Base-by-base conservation (phyloP, 2,888 invertebrate species). In the Ditylenchus weischeri region DNA sequence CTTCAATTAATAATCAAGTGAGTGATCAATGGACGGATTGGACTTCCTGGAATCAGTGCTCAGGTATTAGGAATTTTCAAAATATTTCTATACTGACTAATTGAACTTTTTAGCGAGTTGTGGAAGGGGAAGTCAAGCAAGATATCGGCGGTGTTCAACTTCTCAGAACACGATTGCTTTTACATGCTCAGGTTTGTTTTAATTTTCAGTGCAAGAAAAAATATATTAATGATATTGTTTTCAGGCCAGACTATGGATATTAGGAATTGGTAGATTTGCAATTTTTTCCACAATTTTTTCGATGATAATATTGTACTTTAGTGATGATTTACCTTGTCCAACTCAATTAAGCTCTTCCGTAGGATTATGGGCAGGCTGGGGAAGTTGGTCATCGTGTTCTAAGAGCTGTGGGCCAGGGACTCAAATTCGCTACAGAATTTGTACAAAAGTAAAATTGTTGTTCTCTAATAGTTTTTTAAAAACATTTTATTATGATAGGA, bases 221-320 rank as follows among this genome's bases (percentile, higher is more conserved):
- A 49, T 4, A 65, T n/a, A 62, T 47, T 62, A 15, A 29, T 29
- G 3, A 29, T 29, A 29, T 29, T 19, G 29, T 23, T 68, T 78
- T 38, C 68, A 78, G 79, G 80, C 19, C 76, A 78, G 67, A 79
- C 79, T 62, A 82, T 80, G 70, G 79, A 80, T 65, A 76, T 81
- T 36, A 75, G 80, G 19, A 74, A 74, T 23, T 81, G 43, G 43
- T 43, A 43, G 43, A 10, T 3, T 8, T 43, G 29, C 29, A 29
- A 29, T 1, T 43, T 6, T 3, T 43, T 43, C 8, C 8, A 29
- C 29, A 29, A 29, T 6, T 43, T 43, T 13, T 43, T 3, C 43
- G 8, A 10, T 13, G 8, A 15, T 3, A 43, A 8, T 43, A 6
- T 43, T 29, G 2, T 29, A 29, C 5, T 29, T 43, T 43, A 43